A percentile compares a stretch with the other conserved stretches of the same genome.
Conservation (phyloP, 2,113 vertebrate species). For the Phoxinus phoxinus region DNA sequence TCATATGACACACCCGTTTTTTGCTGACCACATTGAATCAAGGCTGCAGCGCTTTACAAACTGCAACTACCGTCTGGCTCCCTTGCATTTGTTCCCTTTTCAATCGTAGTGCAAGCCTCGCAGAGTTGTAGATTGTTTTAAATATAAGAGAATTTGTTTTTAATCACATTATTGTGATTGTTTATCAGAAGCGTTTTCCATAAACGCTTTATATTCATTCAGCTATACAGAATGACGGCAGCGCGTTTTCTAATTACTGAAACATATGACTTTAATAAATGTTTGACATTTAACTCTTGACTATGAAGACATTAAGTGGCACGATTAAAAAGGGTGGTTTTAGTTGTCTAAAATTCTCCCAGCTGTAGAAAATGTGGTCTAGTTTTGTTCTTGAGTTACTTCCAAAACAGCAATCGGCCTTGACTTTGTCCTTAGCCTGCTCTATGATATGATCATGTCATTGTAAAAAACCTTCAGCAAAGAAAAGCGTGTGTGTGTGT, state of each 20-base stretch:
- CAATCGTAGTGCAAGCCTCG: background rate
- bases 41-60: conserved; percentile 43
- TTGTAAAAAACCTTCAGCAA: background rate
- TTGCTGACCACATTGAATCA: conserved; percentile 74
- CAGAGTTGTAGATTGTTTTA: background rate
- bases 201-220: background rate
- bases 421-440: background rate
- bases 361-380: background rate
- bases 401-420: background rate
- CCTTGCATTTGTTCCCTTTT: background rate
- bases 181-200: conserved; percentile 14
- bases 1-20: conserved; percentile 67
- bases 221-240: background rate
- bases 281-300: background rate
- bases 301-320: background rate
- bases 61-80: background rate
- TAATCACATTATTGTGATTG: background rate
- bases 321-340: background rate
- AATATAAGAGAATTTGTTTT: conserved; percentile 11
- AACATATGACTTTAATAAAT: background rate
- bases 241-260: background rate
- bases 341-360: background rate
- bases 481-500: too few species aligned
- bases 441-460: background rate
- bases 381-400: background rate